Conservation (phyloP, 2,888 invertebrate genomes). For the Elmis aenea region DNA sequence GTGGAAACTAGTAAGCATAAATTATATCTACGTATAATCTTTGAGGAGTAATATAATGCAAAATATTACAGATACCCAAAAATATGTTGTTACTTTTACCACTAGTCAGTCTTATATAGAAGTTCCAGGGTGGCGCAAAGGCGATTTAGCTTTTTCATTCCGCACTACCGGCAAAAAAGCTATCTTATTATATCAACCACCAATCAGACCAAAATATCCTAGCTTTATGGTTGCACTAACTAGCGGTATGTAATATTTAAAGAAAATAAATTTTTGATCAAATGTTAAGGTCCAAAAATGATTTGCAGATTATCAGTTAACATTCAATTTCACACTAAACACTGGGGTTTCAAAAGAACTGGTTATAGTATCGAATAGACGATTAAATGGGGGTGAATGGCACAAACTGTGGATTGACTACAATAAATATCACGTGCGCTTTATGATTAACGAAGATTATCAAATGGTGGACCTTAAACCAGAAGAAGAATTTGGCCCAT, state of each 20-base stretch:
- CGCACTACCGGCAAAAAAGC: slow-evolving; percentile 87
- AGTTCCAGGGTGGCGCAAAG: slow-evolving; percentile 90
- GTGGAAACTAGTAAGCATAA: slow-evolving; percentile 78
- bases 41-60: not conserved
- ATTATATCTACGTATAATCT: slow-evolving; percentile 1
- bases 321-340: slow-evolving; percentile 85
- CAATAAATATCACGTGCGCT: slow-evolving; percentile 87
- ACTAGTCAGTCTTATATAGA: slow-evolving; percentile 89
- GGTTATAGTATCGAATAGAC: slow-evolving; percentile 75
- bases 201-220: slow-evolving; percentile 81
- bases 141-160: slow-evolving; percentile 89
- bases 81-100: slow-evolving; percentile 90
- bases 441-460: slow-evolving; percentile 87
- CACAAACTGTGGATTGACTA: slow-evolving; percentile 95
- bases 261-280: not conserved
- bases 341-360: slow-evolving; percentile 77
- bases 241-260: slow-evolving; percentile 54
- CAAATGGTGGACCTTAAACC: slow-evolving; percentile 80
- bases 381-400: slow-evolving; percentile 91
- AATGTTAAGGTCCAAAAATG: slow-evolving; percentile 2
- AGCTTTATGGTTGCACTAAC: slow-evolving; percentile 89
- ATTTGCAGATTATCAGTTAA: slow-evolving; percentile 70
- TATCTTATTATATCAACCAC: slow-evolving; percentile 84
- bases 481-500: slow-evolving; percentile 87
- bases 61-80: slow-evolving; percentile 70